These are phyloP conservation scores for Gadus chalcogrammus DNA, from an alignment of 2,113 vertebrate genomes.

Conservation along the genomic window DNA sequence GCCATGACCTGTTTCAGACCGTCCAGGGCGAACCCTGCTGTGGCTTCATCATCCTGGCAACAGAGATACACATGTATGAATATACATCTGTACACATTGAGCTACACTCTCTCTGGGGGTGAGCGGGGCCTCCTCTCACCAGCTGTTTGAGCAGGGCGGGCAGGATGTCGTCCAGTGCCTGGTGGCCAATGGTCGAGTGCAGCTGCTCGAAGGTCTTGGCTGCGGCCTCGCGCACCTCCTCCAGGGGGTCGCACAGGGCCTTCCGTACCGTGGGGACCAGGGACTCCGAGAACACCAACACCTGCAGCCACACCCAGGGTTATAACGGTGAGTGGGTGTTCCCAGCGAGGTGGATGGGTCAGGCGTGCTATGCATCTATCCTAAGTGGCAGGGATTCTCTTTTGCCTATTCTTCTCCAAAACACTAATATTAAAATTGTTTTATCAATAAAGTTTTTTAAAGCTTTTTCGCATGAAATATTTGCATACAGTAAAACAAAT, in stretches of 20 bases:
- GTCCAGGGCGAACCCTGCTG: conserved; percentile 91
- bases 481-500: no score
- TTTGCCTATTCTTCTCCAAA: no score
- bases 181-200: conserved; percentile 94
- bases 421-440: no score
- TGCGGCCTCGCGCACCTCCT: conserved; percentile 93
- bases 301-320: conserved; percentile 67
- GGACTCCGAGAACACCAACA: conserved; percentile 94
- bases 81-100: no score
- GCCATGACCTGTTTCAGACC: conserved; percentile 98
- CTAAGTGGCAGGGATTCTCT: no score
- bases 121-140: conserved; percentile 66
- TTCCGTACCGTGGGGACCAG: conserved; percentile 94
- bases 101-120: no score
- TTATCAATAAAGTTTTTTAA: no score
- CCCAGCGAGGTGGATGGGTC: no score
- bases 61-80: not conserved
- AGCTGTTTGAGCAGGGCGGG: conserved; percentile 91
- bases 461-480: no score
- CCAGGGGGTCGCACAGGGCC: conserved; percentile 93
- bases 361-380: no score
- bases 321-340: not conserved
- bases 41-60: conserved; percentile 82
- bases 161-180: conserved; percentile 95
- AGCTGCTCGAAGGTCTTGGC: conserved; percentile 98